Evolutionary conservation across 2,113 vertebrate species (phyloP).

Genomic region (Eulacestoma nigropectus): DNA sequence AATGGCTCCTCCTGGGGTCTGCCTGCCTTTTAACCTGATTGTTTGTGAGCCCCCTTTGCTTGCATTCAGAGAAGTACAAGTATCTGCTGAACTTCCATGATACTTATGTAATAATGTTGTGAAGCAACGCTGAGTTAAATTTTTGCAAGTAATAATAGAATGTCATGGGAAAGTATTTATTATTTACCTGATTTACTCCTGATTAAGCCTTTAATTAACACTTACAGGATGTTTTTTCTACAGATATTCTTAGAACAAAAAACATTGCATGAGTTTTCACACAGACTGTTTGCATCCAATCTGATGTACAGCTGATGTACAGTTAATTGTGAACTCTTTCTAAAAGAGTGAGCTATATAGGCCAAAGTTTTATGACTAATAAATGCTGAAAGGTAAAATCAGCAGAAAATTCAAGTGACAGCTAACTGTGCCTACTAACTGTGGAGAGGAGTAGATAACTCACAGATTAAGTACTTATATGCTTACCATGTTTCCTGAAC

Average conservation of each 20-base stretch:
- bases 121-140: background rate
- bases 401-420: background rate
- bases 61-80: background rate
- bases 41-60: background rate
- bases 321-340: background rate
- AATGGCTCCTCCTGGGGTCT: background rate
- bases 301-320: background rate
- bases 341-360: background rate
- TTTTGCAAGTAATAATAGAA: background rate
- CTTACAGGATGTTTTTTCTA: background rate
- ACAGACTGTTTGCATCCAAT: background rate
- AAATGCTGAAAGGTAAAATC: background rate
- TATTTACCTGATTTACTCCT: background rate
- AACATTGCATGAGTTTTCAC: fast-evolving
- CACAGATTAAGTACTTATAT: fast-evolving
- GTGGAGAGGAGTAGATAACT: background rate
- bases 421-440: background rate
- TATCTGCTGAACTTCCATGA: background rate
- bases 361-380: background rate
- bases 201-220: background rate
- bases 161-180: background rate
- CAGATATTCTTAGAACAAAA: background rate
- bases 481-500: background rate
- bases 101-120: background rate
- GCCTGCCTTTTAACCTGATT: fast-evolving